Base-by-base conservation (phyloP, 2,888 invertebrate species). In the Chaetoderma sp. region DNA sequence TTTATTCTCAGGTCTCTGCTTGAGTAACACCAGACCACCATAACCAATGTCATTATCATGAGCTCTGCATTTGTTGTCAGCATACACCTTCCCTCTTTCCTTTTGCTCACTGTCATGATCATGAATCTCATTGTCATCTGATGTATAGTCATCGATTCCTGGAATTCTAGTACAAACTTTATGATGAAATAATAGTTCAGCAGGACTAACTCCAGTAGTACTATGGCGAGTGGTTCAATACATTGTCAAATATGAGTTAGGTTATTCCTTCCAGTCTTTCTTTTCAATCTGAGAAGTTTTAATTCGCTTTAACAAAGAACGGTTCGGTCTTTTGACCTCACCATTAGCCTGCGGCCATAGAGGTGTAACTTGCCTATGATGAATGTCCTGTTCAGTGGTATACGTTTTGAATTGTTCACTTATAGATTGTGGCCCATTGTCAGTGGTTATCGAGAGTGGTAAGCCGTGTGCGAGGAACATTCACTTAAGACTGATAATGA, bases 321-420 rank as follows among this genome's bases (percentile, higher is more conserved):
- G 6, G 61, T 76, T 75, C 33, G 71, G 72, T 18, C 70, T 36
- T 56, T 75, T 67, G 5, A 71, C 67, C 33, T 72, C 67, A 1
- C 73, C 68, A 50, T 72, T 76, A 23, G 71, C 72, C 8, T 59
- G 56, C 10, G 74, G 70, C 30, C 63, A 60, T 25, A 72, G 49
- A 1, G 73, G 71, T n/a, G 69, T 70, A 10, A 55, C 62, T 5
- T 10, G n/a, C 16, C 52, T 42, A 28, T 73, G 72, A 33, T 58
- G 16, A 21, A 74, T 68, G 3, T 62, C 67, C 27, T 69, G 61
- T 33, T 62, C 67, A 21, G 21, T 1, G 21, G 73, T 13, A 59
- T 63, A 72, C 4, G 47, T 13, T 33, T 61, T 45, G 32, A 74
- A 72, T 30, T 55, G 16, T 18, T 63, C 39, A 21, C 54, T 56